A percentile compares a stretch with the other conserved stretches of the same genome.
phyloP scores from a whole-genome alignment of 2,797 vertebrate species.

The Rhinatrema bivittatum region DNA sequence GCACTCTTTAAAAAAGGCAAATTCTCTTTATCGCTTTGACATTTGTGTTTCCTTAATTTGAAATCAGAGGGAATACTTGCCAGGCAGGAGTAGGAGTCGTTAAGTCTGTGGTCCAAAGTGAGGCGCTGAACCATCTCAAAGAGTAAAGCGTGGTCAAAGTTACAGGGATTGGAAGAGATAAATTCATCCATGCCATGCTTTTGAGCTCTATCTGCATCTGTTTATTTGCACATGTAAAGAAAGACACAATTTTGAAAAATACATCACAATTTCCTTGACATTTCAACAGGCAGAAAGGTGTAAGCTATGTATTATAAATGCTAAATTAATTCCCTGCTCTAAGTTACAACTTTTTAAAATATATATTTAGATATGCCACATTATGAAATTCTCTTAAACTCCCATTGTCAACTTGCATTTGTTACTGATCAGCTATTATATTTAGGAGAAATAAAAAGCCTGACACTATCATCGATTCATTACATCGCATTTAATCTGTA shows the following conservation, averaged over 20 bases:
- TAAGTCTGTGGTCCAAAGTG: conserved; percentile 97
- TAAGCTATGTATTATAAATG: conserved; percentile 49
- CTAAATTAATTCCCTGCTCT: conserved; percentile 34
- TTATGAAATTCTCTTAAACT: conserved; percentile 74
- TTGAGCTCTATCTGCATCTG: conserved; percentile 98
- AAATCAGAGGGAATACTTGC: conserved; percentile 78
- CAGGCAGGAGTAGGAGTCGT: conserved; percentile 98
- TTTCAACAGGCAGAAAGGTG: conserved; percentile 51
- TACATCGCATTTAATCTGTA: conserved; percentile 46
- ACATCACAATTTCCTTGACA: conserved; percentile 60
- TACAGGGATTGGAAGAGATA: conserved; percentile 97
- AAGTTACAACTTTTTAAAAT: conserved; percentile 27
- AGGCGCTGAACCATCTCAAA: conserved; percentile 96
- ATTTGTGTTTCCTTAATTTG: too few relatives aligned
- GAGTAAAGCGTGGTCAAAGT: conserved; percentile 92
- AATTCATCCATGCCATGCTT: conserved; percentile 99
- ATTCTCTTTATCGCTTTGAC: too few relatives aligned
- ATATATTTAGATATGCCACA: too few relatives aligned
- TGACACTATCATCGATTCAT: conserved; percentile 49
- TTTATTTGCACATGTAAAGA: conserved; percentile 78
- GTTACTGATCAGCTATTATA: conserved; percentile 46
- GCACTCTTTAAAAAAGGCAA: too few relatives aligned
- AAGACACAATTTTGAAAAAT: conserved; percentile 88
- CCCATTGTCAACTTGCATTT: conserved; percentile 99
- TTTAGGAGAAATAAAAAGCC: conserved; percentile 53